phyloP scores from a whole-genome alignment of 2,888 invertebrate genomes.

The Oscheius sp. region DNA sequence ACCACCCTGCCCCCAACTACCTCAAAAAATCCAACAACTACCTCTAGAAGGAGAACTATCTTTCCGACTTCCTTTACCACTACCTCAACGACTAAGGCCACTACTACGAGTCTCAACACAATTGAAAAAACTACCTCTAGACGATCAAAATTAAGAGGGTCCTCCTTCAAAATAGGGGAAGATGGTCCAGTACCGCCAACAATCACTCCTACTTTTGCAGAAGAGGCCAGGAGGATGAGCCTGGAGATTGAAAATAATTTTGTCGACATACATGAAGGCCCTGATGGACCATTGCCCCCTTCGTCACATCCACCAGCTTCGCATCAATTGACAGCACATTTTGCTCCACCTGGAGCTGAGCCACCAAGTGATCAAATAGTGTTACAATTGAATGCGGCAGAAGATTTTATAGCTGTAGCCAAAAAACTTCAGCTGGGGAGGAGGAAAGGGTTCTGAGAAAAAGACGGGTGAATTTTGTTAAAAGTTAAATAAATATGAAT shows the following conservation, averaged over 20 bases:
- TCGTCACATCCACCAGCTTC: constrained; percentile 3
- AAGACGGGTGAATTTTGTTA: constrained; percentile 7
- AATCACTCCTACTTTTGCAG: background rate
- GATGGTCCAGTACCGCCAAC: background rate
- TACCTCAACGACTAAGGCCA: background rate
- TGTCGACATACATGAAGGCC: background rate
- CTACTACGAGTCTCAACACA: background rate
- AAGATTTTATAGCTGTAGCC: constrained; percentile 23
- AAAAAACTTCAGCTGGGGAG: constrained; percentile 2
- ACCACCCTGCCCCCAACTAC: background rate
- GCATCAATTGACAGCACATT: background rate
- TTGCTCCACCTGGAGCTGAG: constrained; percentile 16
- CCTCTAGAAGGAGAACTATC: background rate
- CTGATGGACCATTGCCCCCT: background rate
- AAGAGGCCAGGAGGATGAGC: background rate
- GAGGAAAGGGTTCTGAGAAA: background rate
- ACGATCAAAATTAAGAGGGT: background rate
- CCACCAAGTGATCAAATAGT: constrained; percentile 6
- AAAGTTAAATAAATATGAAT: too few relatives aligned
- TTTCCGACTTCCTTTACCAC: background rate
- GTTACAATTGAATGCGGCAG: constrained; percentile 10
- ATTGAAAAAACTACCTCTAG: background rate
- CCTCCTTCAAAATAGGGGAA: background rate
- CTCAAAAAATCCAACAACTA: background rate
- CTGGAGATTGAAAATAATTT: constrained; percentile 21